Evolutionary conservation across 2,888 invertebrate genomes (phyloP), one percentile per base, ranked within the genome.

Genomic region (Hirtodrosophila histrioides): DNA sequence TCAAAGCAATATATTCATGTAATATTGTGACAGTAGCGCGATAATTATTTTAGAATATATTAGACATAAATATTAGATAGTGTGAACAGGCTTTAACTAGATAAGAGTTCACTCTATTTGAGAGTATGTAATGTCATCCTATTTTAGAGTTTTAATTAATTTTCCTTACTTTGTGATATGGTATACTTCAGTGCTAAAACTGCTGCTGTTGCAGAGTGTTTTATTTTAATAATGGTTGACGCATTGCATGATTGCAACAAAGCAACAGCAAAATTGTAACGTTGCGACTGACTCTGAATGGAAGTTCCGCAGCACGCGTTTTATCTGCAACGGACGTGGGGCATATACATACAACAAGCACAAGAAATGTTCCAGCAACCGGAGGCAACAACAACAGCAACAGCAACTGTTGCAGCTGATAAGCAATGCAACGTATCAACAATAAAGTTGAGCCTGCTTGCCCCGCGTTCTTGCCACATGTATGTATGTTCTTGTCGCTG

Each of bases 321-420:
- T 82, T 82, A 82, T 82, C 82, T 87, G 86, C 83, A 82, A 54
- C 82, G 82, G 82, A 82, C 88, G 86, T 85, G 62, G 76, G 53
- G 74, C 78, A 76, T 61, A 76, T 61, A 83, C 78, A 76, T 61
- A 76, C 58, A 83, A 45, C 41, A 64, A 56, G 44, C 58, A 41
- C n/a, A 76, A 73, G 54, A 65, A 72, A 58, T 72, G 60, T 53
- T 11, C 49, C 60, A 83, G 66, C 53, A 40, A 27, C 51, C n/a
- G 39, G 37, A 43, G 36, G 29, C 45, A 36, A 5, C 54, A 65
- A 41, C 53, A 65, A 10, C 41, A 56, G 31, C 56, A 40, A 10
- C 56, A 65, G 12, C 67, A 64, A 66, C 63, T 65, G 64, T 60
- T 82, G 66, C 49, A 39, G 48, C 64, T 76, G 77, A 86, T 82